Percentiles rank a stretch among this genome's conserved stretches.
These are phyloP conservation scores for Pardalotus punctatus DNA, from an alignment of 2,113 vertebrate species.

Conservation along the genomic window DNA sequence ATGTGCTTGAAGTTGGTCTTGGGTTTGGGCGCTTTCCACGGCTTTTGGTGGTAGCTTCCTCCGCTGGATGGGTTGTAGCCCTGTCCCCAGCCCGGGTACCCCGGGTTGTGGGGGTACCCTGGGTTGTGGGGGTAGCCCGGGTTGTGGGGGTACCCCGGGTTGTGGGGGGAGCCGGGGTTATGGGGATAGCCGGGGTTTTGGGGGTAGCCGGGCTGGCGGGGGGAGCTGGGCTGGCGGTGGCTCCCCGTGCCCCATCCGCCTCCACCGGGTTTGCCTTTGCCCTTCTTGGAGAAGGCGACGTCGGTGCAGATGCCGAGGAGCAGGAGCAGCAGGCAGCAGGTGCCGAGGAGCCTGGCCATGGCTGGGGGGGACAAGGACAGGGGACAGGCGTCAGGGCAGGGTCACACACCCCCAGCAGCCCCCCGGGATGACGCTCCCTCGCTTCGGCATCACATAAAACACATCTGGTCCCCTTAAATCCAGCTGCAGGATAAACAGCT, in stretches of 20 bases:
- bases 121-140: not conserved
- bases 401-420: not conserved
- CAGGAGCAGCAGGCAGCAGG: conserved; percentile 61
- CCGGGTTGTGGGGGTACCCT: not conserved
- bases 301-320: conserved; percentile 51
- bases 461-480: accelerated
- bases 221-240: conserved; percentile 45
- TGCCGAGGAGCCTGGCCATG: conserved; percentile 50
- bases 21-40: conserved; percentile 65
- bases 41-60: conserved; percentile 64
- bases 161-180: not conserved
- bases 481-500: not conserved
- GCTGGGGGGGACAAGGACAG: conserved; percentile 1
- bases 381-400: not conserved
- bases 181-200: not conserved
- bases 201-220: conserved; percentile 3
- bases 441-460: accelerated
- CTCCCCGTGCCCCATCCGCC: conserved; percentile 46
- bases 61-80: conserved; percentile 53
- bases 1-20: conserved; percentile 75
- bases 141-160: not conserved
- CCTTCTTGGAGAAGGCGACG: conserved; percentile 61
- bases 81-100: conserved; percentile 48
- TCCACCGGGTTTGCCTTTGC: conserved; percentile 63
- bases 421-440: accelerated